Evolutionary conservation across 2,113 vertebrate genomes (phyloP), one percentile per base, ranked within the genome.

Genomic region (Zosterops lateralis): DNA sequence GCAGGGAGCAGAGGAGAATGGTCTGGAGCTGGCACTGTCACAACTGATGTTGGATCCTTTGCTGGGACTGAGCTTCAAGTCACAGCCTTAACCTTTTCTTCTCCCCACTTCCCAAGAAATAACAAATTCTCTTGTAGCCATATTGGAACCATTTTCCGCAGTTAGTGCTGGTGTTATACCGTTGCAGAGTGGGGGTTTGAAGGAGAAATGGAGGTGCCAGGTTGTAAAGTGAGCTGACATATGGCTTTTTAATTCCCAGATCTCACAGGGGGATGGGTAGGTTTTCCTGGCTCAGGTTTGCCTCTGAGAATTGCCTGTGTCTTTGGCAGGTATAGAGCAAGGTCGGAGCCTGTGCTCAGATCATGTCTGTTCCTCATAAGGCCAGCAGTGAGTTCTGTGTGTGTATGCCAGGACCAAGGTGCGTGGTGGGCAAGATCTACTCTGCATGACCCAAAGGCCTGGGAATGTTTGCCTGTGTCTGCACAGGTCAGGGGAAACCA

Each of bases 281-380:
- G 10, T 70, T 92, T 72, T 76, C 42, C 36, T 90, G 61, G 42
- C 64, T 92, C 34, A 26, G 38, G 29, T 62, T 70, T 76, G 26
- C 51, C 51, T 75, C 34, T 2, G 6, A 66, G 56, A 89, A 26
- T 9, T 65, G 25, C 6, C 0, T 60, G 9, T 60, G 53, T 80
- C 60, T 71, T 54, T 90, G 47, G 31, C 51, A 32, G 42, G 18
- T 44, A 26, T 29, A 47, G 28, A 77, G 51, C 51, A 66, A 54
- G 29, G 32, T 26, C 71, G 26, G 47, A 70, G 47, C 29, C 50
- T 62, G 25, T 56, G 47, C 38, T 76, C 54, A 36, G 76, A 16
- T 76, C 28, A 1, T 2, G 9, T 47, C 61, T 64, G n/a, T 28
- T 92, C 24, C 58, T 57, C 2, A 0, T 1, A 1, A 50, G 26